These are phyloP conservation scores for Loriculus beryllinus DNA, from an alignment of 2,797 vertebrate genomes.

Conservation along the genomic window DNA sequence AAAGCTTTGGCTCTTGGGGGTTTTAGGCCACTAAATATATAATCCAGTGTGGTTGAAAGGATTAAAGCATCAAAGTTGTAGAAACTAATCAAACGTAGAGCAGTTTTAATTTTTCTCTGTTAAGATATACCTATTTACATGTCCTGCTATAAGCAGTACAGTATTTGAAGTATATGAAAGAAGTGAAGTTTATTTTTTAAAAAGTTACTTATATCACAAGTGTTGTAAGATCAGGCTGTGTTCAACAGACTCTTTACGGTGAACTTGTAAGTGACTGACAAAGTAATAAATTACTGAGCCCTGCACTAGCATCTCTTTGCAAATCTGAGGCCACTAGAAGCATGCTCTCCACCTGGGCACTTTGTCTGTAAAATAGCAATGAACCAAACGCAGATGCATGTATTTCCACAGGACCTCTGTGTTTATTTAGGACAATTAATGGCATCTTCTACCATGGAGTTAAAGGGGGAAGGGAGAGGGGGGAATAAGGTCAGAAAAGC, in stretches of 20 bases:
- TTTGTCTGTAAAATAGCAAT: not conserved
- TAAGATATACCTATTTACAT: not conserved
- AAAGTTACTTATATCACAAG: not conserved
- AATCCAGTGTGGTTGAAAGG: not conserved
- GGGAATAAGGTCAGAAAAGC: conserved; percentile 79
- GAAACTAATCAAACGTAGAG: not conserved
- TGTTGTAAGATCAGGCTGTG: not conserved
- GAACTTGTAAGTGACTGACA: not conserved
- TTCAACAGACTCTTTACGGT: not conserved
- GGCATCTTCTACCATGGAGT: conserved; percentile 74
- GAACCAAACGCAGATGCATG: not conserved
- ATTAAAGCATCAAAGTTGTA: not conserved
- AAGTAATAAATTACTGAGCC: not conserved
- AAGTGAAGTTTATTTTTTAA: not conserved
- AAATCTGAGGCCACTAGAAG: rapidly evolving
- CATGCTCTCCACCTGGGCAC: not conserved
- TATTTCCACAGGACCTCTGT: not conserved
- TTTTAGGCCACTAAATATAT: not conserved
- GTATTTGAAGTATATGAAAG: not conserved
- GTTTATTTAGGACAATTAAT: conserved; percentile 74
- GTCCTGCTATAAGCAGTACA: not conserved
- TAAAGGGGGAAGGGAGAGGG: conserved; percentile 66
- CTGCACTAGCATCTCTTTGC: not conserved
- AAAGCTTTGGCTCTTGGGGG: not conserved
- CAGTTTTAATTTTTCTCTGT: not conserved